Conservation (phyloP, 2,113 vertebrate species). For the Zeus faber region DNA sequence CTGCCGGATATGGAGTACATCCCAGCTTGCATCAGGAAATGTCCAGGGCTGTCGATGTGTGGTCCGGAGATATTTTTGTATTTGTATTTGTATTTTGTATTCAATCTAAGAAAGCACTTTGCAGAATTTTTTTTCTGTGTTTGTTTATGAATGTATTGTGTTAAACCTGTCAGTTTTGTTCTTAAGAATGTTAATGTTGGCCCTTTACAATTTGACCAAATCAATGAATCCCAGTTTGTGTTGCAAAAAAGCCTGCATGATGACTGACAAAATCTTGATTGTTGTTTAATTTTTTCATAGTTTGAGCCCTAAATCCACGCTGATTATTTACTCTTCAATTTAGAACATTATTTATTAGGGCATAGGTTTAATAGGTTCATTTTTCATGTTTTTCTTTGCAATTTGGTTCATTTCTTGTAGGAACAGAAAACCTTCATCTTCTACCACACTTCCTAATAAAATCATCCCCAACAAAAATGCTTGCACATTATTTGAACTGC, state of each 20-base stretch:
- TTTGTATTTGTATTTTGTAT: conserved; percentile 33
- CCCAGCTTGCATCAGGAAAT: conserved; percentile 1
- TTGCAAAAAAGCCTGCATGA: too few relatives aligned
- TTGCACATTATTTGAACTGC: background rate
- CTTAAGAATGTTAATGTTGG: too few relatives aligned
- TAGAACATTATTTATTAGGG: background rate
- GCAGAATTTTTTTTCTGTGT: background rate
- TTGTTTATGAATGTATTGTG: conserved; percentile 17
- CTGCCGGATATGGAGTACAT: background rate
- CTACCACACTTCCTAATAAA: too few relatives aligned
- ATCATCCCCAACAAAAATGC: too few relatives aligned
- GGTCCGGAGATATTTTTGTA: conserved; percentile 32
- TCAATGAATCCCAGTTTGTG: too few relatives aligned
- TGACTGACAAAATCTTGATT: background rate
- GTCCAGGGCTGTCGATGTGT: conserved; percentile 2
- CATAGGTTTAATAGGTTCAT: too few relatives aligned
- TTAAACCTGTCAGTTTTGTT: background rate
- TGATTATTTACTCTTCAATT: background rate
- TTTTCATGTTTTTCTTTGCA: conserved; percentile 1
- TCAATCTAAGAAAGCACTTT: conserved; percentile 8
- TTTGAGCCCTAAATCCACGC: background rate
- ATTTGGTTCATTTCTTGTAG: background rate
- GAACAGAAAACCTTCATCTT: background rate
- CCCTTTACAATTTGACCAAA: too few relatives aligned
- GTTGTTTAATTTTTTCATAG: background rate